Evolutionary conservation across 2,113 vertebrate species (phyloP), one percentile per base, ranked within the genome.

Genomic region (Neotoma lepida): DNA sequence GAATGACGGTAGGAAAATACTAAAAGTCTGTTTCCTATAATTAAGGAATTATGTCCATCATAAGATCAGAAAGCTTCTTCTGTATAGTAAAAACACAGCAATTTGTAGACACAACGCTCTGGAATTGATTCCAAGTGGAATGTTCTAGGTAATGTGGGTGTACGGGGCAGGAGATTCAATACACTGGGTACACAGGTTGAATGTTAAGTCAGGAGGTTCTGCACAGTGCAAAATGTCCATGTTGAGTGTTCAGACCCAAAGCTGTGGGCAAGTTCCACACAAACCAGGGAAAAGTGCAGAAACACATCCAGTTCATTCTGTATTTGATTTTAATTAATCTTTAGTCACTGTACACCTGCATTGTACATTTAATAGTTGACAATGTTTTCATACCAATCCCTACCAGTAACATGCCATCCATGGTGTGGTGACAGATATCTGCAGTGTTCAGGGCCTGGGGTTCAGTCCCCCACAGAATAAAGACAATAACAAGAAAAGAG

Each of bases 191-290:
- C 8, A 18, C 24, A 26, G 24, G 3, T 28, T 64, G 28, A 64
- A 46, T 46, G 4, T 85, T 26, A 41, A 64, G 26, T 33, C 58
- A 33, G 26, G 24, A 64, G 39, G 0, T 9, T 64, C 14, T 64
- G 58, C 9, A 13, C 4, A 13, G 2, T 9, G 8, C 3, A 4
- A 33, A 35, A 20, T 1, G 0, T 1, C 30, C 58, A 13, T 44
- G 39, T 18, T 44, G 26, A 64, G 8, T 17, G 41, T 8, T 66
- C 18, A 49, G 61, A 66, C 22, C 4, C 10, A 86, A 33, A 6
- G 9, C 61, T 49, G 30, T 35, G 9, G 1, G 28, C 0, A 7
- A 56, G 20, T 22, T 9, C 35, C 35, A 58, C 2, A 39, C 51
- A 54, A 54, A 51, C 2, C 4, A 54, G 46, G 33, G 17, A 9